Evolutionary conservation across 2,888 invertebrate species (phyloP).

Genomic region (Xanthorhoe designata): DNA sequence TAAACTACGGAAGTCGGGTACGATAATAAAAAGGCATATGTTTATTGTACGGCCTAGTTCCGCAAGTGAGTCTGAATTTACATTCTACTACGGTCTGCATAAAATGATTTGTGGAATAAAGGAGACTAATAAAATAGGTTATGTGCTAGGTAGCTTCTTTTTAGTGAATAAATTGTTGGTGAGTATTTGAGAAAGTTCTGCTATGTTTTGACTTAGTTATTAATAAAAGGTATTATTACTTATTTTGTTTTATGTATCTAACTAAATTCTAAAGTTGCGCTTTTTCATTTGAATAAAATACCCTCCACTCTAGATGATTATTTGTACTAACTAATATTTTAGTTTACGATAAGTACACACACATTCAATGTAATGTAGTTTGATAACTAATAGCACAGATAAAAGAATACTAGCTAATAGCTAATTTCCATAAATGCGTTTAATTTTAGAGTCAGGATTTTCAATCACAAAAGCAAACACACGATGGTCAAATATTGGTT

Average conservation of each 20-base stretch:
- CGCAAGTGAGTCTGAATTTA: background rate
- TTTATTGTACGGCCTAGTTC: slow-evolving; percentile 3
- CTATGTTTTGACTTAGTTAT: background rate
- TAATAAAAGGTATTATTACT: too few species aligned
- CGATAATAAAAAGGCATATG: background rate
- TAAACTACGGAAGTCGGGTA: slow-evolving; percentile 1
- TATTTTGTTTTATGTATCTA: too few species aligned
- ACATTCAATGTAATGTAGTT: background rate
- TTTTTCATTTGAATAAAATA: background rate
- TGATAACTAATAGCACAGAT: too few species aligned
- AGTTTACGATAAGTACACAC: background rate
- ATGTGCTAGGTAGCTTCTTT: background rate
- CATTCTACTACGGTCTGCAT: background rate
- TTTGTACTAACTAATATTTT: too few species aligned
- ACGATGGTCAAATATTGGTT: slow-evolving; percentile 52
- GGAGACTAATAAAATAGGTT: background rate
- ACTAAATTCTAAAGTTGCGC: too few species aligned
- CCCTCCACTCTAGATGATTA: background rate
- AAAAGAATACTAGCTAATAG: slow-evolving; percentile 1
- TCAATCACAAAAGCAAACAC: slow-evolving; percentile 41
- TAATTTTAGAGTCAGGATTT: slow-evolving; percentile 33
- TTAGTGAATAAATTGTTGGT: background rate
- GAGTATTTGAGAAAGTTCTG: background rate
- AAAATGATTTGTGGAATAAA: background rate
- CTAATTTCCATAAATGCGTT: slow-evolving; percentile 21